Evolutionary conservation across 2,113 vertebrate species (phyloP), one percentile per base, ranked within the genome.

Genomic region (Camelus bactrianus): DNA sequence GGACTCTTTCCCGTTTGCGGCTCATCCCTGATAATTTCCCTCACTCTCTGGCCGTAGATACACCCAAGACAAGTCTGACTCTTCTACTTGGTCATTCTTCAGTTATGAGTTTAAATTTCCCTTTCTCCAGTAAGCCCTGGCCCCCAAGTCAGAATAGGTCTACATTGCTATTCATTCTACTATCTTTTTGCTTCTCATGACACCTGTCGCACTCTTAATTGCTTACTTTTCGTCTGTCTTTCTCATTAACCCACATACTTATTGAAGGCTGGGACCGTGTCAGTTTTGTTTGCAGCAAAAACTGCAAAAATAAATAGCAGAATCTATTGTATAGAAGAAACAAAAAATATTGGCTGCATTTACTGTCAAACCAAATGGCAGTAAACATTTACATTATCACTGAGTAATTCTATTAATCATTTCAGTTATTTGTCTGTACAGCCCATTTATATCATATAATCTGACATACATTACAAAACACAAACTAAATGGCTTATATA

Each of bases 391-490:
- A 24, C 56, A 58, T 56, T 93, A 16, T 38, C 77, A 70, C 5
- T 79, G 15, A 94, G 24, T 54, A 60, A 77, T 69, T 83, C 20
- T 42, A 54, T 60, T 56, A 91, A 38, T 88, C 28, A 89, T 75
- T 96, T 92, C 24, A 91, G 30, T 77, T 83, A 87, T 50, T 95
- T 82, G 30, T 72, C 65, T 88, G 26, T 42, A 80, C 1, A 85
- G 3, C 4, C 7, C 6, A 96, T 69, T 91, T 93, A 30, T 1
- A 87, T 84, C 4, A 28, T 60, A 8, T 8, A 35, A 20, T 48
- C 30, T 82, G 28, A 70, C 2, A 72, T 54, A 60, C 26, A 88
- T 12, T 30, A 75, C 16, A 64, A 95, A 97, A 75, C 58, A 30
- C 58, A 93, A 89, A 81, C 24, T 48, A 77, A 96, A 72, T 8